Evolutionary conservation across 2,113 vertebrate genomes (phyloP), one percentile per base, ranked within the genome.

Genomic region (Phycodurus eques): DNA sequence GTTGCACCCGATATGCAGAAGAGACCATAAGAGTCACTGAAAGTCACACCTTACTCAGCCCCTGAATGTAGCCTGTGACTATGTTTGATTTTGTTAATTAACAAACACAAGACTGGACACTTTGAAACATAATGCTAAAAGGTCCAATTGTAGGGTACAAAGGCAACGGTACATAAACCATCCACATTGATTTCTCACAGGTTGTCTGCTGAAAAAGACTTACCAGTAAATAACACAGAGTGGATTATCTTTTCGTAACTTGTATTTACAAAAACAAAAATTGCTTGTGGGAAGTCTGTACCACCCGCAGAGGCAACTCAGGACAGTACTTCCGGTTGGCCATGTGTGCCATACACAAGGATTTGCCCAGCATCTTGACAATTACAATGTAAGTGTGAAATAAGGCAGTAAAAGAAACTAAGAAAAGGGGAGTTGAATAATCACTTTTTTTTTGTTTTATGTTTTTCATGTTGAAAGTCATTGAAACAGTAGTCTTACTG

Each of bases 221-320:
- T n/a, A 9, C 7, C 20, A n/a, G 2, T 4, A 46, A 66, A 68
- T 31, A 68, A 53, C 42, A 33, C 70, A 73, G 67, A 85, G 75
- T 74, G 70, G 5, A 1, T 73, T 19, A 66, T 65, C 42, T 31
- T 83, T 83, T 86, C 59, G 82, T 80, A 84, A 86, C 22, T 82
- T 83, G 70, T 88, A 89, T 91, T 88, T 86, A 88, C 81, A 90
- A 87, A 82, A 77, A 63, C 54, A 70, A 62, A 74, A 66, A 73
- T 77, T 65, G 43, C 4, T n/a, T 11, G 33, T 64, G 43, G 39
- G 39, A 60, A 60, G 27, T 60, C 11, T 59, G 22, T 59, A 31
- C 22, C 13, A 59, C 54, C n/a, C 27, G 27, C 27, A 27, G 27
- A 51, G 47, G 9, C n/a, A 8, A 22, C 2, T n/a, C 53, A 56